Evolutionary conservation across 2,888 invertebrate species (phyloP).

Genomic region (Ditula angustiorana): DNA sequence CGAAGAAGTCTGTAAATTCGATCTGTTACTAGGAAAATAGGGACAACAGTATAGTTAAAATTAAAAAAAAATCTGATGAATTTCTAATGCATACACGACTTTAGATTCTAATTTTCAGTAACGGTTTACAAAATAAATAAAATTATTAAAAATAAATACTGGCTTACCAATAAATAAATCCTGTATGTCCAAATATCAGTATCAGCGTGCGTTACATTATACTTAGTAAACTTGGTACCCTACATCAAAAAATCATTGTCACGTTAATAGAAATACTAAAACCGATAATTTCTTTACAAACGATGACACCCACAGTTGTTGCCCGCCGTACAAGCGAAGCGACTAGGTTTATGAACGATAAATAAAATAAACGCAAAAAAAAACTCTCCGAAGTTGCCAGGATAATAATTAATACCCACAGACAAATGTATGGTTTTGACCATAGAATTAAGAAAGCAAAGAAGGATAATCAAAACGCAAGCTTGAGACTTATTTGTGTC

Average conservation of each 20-base stretch:
- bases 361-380: slow-evolving; percentile 2
- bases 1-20: too few species aligned
- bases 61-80: too few species aligned
- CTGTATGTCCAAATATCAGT: neutral
- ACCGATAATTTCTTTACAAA: neutral
- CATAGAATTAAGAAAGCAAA: too few species aligned
- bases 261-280: neutral
- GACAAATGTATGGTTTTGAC: too few species aligned
- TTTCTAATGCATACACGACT: too few species aligned
- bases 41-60: too few species aligned
- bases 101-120: neutral
- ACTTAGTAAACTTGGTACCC: neutral
- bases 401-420: neutral
- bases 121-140: neutral
- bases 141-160: neutral
- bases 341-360: neutral
- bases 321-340: neutral
- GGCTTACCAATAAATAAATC: slow-evolving; percentile 23
- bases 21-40: too few species aligned
- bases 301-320: neutral
- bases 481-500: too few species aligned
- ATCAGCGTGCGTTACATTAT: slow-evolving; percentile 9
- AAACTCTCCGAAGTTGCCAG: neutral
- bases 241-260: neutral
- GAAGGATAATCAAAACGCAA: too few species aligned